phyloP scores from a whole-genome alignment of 2,888 invertebrate species.

The Heliconius sara region DNA sequence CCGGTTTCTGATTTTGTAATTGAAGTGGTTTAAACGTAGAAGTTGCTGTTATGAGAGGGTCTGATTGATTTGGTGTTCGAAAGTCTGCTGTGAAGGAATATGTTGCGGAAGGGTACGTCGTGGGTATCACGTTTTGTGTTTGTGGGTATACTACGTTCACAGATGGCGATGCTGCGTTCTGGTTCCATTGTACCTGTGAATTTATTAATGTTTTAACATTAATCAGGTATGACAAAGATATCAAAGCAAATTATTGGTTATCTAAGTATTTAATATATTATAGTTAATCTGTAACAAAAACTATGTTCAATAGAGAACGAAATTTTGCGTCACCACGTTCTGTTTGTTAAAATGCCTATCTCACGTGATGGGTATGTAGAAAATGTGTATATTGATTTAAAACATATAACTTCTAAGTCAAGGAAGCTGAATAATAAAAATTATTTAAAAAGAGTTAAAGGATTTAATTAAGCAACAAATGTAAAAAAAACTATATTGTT shows the following conservation, averaged over 20 bases:
- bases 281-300: neutral
- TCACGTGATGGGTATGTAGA: no score
- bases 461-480: no score
- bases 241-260: neutral
- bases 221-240: neutral
- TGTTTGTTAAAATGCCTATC: no score
- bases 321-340: no score
- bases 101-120: constrained; percentile 88
- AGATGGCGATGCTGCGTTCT: constrained; percentile 84
- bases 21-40: constrained; percentile 84
- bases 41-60: constrained; percentile 80
- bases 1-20: constrained; percentile 76
- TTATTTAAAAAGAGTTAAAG: no score
- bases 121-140: constrained; percentile 85
- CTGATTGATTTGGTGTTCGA: constrained; percentile 85
- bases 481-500: no score
- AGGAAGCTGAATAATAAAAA: no score
- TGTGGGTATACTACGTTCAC: constrained; percentile 87
- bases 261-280: neutral
- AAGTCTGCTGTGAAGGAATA: constrained; percentile 94
- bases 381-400: no score
- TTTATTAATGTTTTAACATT: neutral
- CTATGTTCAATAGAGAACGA: no score
- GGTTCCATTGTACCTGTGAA: constrained; percentile 90
- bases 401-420: no score